Evolutionary conservation across 2,113 vertebrate genomes (phyloP).

Genomic region (Neodon shergylaensis): DNA sequence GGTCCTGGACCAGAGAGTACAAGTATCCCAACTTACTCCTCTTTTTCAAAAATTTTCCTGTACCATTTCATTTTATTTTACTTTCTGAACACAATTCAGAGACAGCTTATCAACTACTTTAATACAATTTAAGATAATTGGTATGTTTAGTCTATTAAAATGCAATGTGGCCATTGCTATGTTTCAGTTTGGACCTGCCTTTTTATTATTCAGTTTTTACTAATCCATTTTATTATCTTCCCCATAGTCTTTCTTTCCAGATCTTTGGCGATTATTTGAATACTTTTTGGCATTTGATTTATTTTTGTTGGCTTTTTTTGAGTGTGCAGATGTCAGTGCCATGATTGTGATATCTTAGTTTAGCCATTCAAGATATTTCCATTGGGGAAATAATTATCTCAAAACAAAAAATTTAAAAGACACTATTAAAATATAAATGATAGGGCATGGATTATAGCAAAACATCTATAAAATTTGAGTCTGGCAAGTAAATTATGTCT

Average conservation of each 20-base stretch:
- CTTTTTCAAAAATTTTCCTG: neutral
- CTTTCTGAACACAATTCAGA: neutral
- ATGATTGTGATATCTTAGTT: neutral
- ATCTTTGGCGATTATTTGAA: neutral
- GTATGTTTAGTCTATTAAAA: neutral
- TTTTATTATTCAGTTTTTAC: constrained; percentile 29
- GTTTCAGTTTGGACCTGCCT: neutral
- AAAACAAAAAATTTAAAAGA: constrained; percentile 16
- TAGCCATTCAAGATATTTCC: constrained; percentile 3
- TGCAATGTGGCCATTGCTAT: neutral
- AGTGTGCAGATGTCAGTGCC: neutral
- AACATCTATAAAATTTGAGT: neutral
- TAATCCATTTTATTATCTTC: neutral
- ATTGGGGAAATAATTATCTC: neutral
- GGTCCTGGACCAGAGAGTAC: neutral
- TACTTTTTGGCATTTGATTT: neutral
- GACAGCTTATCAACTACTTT: neutral
- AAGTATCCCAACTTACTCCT: neutral
- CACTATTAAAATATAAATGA: neutral
- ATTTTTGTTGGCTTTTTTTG: constrained; percentile 7
- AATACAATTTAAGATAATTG: constrained; percentile 12
- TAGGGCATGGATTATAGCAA: constrained; percentile 1
- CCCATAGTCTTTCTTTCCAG: neutral
- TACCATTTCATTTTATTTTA: neutral
- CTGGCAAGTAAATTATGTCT: neutral